phyloP scores from a whole-genome alignment of 2,888 invertebrate species.

The Maniola hyperantus region DNA sequence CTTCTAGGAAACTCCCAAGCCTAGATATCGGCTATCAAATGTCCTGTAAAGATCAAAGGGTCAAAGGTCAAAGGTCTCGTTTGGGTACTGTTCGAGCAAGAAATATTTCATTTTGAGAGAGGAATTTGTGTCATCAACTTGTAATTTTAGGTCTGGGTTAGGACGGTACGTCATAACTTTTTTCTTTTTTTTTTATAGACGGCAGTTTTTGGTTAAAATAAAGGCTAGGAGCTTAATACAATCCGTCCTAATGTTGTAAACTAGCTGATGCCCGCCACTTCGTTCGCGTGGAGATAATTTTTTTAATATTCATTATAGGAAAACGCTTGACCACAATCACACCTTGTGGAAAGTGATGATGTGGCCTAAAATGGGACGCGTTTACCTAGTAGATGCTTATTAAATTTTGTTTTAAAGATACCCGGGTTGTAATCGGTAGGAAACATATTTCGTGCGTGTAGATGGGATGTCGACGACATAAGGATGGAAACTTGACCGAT shows the following conservation, averaged over 20 bases:
- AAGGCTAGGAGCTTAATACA: background rate
- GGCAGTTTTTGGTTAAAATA: background rate
- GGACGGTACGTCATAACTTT: background rate
- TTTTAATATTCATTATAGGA: no score
- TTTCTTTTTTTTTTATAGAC: background rate
- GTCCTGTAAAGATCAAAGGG: background rate
- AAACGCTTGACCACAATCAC: no score
- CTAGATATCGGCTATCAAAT: slow-evolving; percentile 17
- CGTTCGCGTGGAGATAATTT: no score
- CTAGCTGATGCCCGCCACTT: background rate
- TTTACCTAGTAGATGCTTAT: no score
- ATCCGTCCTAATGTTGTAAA: background rate
- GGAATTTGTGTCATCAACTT: slow-evolving; percentile 18
- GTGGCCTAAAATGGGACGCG: no score
- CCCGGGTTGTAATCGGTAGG: no score
- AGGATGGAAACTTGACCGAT: no score
- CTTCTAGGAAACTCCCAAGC: background rate
- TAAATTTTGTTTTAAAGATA: no score
- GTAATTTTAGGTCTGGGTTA: slow-evolving; percentile 7
- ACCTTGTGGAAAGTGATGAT: no score
- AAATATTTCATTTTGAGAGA: slow-evolving; percentile 20
- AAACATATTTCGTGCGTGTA: no score
- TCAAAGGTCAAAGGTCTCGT: slow-evolving; percentile 7
- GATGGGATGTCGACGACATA: no score
- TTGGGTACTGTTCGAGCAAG: background rate